Evolutionary conservation across 1,140 invertebrate genomes (phyloP).

Genomic region (Calephelis nemesis): DNA sequence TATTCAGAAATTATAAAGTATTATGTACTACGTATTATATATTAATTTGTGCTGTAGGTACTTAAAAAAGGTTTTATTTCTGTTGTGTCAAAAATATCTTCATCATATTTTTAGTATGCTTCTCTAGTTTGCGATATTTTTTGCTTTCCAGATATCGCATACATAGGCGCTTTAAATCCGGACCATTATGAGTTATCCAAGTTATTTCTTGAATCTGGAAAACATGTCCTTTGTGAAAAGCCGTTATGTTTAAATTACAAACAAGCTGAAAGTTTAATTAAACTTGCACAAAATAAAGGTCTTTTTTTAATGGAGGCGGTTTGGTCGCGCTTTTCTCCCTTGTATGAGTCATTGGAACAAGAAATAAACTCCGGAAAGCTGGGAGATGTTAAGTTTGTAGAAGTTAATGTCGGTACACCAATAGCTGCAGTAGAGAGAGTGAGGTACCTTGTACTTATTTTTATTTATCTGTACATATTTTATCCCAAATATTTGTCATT

Average conservation of each 20-base stretch:
- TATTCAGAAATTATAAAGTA: too few relatives aligned
- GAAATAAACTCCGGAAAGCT: constrained; percentile 82
- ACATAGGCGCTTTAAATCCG: constrained; percentile 86
- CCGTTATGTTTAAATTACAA: too few relatives aligned
- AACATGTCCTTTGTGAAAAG: too few relatives aligned
- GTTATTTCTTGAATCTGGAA: too few relatives aligned
- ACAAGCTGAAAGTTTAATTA: too few relatives aligned
- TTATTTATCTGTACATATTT: background rate
- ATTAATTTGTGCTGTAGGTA: too few relatives aligned
- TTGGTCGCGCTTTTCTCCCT: constrained; percentile 91
- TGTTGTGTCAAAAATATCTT: too few relatives aligned
- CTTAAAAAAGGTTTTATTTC: too few relatives aligned
- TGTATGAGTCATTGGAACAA: constrained; percentile 83
- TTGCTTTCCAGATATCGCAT: constrained; percentile 85
- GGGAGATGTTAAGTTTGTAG: constrained; percentile 86
- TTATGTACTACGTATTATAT: too few relatives aligned
- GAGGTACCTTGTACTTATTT: constrained; percentile 67
- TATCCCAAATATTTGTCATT: background rate
- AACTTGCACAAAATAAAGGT: constrained; percentile 58
- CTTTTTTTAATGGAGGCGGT: constrained; percentile 92
- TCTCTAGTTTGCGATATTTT: too few relatives aligned
- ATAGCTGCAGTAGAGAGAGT: constrained; percentile 81
- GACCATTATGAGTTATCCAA: constrained; percentile 34
- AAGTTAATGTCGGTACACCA: constrained; percentile 83
- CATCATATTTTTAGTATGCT: too few relatives aligned